Evolutionary conservation across 1,140 invertebrate species (phyloP).

Genomic region (Leptinotarsa lineolata): DNA sequence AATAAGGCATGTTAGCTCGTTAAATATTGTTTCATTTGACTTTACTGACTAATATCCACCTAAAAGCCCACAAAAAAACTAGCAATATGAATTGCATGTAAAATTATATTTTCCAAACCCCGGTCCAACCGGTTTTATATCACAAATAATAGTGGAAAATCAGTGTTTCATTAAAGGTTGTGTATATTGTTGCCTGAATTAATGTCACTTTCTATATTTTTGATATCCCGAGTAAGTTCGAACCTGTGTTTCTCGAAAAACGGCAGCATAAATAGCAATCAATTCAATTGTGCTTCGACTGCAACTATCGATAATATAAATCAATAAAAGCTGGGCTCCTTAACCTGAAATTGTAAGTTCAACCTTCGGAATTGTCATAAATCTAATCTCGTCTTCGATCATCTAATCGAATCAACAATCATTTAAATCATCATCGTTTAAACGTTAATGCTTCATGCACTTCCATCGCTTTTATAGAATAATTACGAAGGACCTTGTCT

Average conservation of each 20-base stretch:
- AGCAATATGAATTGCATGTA: too few relatives aligned
- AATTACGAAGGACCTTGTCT: constrained; percentile 5
- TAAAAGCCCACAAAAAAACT: too few relatives aligned
- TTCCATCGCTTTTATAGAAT: constrained; percentile 1
- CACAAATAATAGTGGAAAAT: too few relatives aligned
- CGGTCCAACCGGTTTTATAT: too few relatives aligned
- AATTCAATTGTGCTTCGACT: neutral
- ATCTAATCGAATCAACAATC: neutral
- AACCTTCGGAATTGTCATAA: neutral
- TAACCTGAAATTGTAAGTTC: neutral
- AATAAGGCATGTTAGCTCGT: too few relatives aligned
- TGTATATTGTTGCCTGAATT: too few relatives aligned
- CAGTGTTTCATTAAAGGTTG: too few relatives aligned
- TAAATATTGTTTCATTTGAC: too few relatives aligned
- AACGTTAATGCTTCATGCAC: neutral
- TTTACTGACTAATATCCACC: too few relatives aligned
- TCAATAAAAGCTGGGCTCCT: neutral
- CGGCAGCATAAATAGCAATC: neutral
- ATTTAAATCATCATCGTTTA: neutral
- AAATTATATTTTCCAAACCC: too few relatives aligned
- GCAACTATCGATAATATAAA: neutral
- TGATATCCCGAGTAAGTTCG: too few relatives aligned
- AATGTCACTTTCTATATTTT: too few relatives aligned
- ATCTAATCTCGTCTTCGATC: neutral
- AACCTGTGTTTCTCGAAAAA: neutral